Evolutionary conservation across 1,140 invertebrate genomes (phyloP).

Genomic region (Notospermus geniculatus): DNA sequence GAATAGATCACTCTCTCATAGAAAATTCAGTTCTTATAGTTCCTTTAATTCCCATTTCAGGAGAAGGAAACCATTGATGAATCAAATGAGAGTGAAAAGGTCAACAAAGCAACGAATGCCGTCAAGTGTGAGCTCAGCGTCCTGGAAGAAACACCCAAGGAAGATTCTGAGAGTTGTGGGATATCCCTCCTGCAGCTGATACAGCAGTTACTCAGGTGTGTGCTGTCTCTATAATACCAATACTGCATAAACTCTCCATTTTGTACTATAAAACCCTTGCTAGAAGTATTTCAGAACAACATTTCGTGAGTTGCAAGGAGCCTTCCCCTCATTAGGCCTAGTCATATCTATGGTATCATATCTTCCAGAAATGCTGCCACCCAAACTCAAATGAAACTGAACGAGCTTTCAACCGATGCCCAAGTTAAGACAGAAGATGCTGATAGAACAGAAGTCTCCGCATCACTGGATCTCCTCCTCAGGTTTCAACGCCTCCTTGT

Average conservation of each 20-base stretch:
- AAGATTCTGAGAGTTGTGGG: slow-evolving; percentile 38
- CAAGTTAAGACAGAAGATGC: slow-evolving; percentile 36
- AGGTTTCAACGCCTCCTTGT: slow-evolving; percentile 83
- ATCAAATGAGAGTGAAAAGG: slow-evolving; percentile 37
- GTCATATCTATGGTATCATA: too few relatives aligned
- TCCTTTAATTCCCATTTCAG: slow-evolving; percentile 16
- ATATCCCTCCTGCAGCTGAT: slow-evolving; percentile 79
- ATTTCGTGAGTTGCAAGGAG: too few relatives aligned
- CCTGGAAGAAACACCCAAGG: slow-evolving; percentile 36
- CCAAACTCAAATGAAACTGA: slow-evolving; percentile 53
- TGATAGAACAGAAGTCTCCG: slow-evolving; percentile 60
- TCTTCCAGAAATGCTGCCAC: slow-evolving; percentile 56
- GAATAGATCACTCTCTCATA: too few relatives aligned
- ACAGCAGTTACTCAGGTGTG: slow-evolving; percentile 72
- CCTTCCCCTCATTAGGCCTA: too few relatives aligned
- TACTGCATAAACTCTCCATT: too few relatives aligned
- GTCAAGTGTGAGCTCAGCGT: slow-evolving; percentile 52
- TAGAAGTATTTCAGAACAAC: too few relatives aligned
- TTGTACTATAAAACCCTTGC: too few relatives aligned
- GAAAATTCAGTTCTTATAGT: too few relatives aligned
- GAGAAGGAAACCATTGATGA: slow-evolving; percentile 47
- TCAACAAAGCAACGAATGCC: slow-evolving; percentile 35
- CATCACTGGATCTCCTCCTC: slow-evolving; percentile 80
- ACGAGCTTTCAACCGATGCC: slow-evolving; percentile 37
- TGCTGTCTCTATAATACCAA: too few relatives aligned